Conservation (phyloP, 2,888 invertebrate genomes). For the Bibio marci region DNA sequence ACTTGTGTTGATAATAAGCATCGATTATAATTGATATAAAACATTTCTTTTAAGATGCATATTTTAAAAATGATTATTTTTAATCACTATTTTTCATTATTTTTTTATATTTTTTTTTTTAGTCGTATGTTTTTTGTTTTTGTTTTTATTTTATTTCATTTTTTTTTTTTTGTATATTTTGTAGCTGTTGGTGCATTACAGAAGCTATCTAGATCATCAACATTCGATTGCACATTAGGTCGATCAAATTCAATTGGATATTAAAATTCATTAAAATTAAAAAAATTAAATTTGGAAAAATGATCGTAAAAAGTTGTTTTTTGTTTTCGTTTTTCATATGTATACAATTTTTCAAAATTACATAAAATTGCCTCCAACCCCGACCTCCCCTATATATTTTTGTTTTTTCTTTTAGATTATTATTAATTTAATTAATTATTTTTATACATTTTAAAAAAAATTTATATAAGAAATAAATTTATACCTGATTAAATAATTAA, state of each 20-base stretch:
- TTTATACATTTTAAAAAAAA: too few relatives aligned
- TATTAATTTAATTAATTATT: too few relatives aligned
- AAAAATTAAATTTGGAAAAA: background rate
- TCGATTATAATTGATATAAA: background rate
- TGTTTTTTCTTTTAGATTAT: too few relatives aligned
- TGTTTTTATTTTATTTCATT: constrained; percentile 11
- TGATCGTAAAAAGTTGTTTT: background rate
- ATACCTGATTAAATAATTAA: too few relatives aligned
- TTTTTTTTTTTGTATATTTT: constrained; percentile 23
- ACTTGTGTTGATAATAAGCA: too few relatives aligned
- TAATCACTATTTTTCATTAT: constrained; percentile 17
- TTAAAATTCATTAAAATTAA: too few relatives aligned
- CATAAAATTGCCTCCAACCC: too few relatives aligned
- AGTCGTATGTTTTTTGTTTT: constrained; percentile 44
- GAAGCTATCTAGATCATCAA: constrained; percentile 23
- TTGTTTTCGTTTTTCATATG: too few relatives aligned
- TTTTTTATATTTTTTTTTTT: constrained; percentile 24
- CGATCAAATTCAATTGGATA: constrained; percentile 4
- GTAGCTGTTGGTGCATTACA: constrained; percentile 42
- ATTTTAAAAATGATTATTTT: constrained; percentile 30
- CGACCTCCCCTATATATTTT: too few relatives aligned
- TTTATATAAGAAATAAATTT: too few relatives aligned
- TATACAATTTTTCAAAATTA: too few relatives aligned
- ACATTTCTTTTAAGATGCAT: constrained; percentile 21
- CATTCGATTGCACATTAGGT: constrained; percentile 13